These are phyloP conservation scores for Rutilus rutilus DNA, from an alignment of 2,113 vertebrate species.

Conservation along the genomic window DNA sequence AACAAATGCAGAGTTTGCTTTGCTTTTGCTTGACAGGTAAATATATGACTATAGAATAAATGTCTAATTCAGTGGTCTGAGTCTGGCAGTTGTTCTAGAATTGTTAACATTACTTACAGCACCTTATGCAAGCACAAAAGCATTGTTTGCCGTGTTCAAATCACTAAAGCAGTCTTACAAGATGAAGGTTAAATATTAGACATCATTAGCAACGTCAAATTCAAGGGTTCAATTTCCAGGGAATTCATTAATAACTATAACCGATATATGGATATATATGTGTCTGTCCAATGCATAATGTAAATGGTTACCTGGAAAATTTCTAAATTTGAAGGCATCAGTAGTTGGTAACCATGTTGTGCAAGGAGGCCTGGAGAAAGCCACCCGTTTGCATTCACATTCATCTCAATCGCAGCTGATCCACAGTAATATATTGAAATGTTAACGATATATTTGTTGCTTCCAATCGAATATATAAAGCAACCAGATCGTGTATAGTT, in stretches of 20 bases:
- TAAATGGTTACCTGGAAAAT: neutral
- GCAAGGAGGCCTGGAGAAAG: neutral
- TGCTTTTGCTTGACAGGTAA: neutral
- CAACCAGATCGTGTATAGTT: neutral
- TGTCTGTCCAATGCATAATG: neutral
- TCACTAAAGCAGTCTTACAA: no score
- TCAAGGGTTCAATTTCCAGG: neutral
- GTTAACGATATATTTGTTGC: neutral
- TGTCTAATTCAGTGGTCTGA: neutral
- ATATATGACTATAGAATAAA: neutral
- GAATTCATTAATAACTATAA: neutral
- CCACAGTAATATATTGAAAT: neutral
- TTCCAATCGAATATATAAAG: neutral
- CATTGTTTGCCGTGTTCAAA: no score
- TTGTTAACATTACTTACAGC: neutral
- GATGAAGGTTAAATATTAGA: no score
- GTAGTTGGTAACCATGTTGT: neutral
- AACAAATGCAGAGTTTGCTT: neutral
- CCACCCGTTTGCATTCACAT: neutral
- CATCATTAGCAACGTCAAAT: no score
- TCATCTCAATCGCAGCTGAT: neutral
- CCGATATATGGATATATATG: neutral
- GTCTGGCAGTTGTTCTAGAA: neutral
- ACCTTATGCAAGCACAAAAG: neutral
- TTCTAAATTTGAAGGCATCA: neutral